Base-by-base conservation (phyloP, 2,113 vertebrate genomes). In the Pholis gunnellus region DNA sequence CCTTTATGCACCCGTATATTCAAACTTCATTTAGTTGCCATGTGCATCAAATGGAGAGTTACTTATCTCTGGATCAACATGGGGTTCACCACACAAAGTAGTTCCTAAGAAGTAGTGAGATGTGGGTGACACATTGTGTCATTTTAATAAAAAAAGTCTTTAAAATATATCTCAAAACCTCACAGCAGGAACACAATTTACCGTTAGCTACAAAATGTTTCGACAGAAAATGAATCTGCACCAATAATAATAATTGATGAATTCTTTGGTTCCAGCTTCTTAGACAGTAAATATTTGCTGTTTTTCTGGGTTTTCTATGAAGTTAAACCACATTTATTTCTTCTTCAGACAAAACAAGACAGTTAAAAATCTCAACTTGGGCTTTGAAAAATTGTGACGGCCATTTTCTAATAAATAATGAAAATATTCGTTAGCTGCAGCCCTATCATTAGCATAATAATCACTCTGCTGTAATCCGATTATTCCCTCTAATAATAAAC, bases 1-100 rank as follows among this genome's bases (percentile, higher is more conserved):
- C 31, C n/a, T 71, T 80, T 48, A 56, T 75, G 72, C 38, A 78
- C 50, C 42, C 66, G 2, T 15, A 15, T 56, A 36, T 25, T 81
- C 34, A 76, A 15, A 31, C 34, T 70, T 42, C 17, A 60, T 20
- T 63, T n/a, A 36, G 4, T 76, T 27, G 11, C 17, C n/a, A 1
- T 5, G 17, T 42, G 4, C 6, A 22, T 52, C 22, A 60, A 52
- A 48, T 65, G n/a, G 38, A 71, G 20, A 44, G 44, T 59, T 31
- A 17, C n/a, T 69, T 11, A 9, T 34, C 6, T 69, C 11, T 29
- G 11, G 61, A 64, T 56, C 29, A 11, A 25, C 44, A 15, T n/a
- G 15, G 11, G 31, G 15, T 17, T n/a, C 65, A 48, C 5, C 22
- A 18, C 14, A 29, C 36, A 11, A 66, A n/a, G 38, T 22, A 29